phyloP scores from a whole-genome alignment of 2,113 vertebrate species.

The Odocoileus hemionus region DNA sequence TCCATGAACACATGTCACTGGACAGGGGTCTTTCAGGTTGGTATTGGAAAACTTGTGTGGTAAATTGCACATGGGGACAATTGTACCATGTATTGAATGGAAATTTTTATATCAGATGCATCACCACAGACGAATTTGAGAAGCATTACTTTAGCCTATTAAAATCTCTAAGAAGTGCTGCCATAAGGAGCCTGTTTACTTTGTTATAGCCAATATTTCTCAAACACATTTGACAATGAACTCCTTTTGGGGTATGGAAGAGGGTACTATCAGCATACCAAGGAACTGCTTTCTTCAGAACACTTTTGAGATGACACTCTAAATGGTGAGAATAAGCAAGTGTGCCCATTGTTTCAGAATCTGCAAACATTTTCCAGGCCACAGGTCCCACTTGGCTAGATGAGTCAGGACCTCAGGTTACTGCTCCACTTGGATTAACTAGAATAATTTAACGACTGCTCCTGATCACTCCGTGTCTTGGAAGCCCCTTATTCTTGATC shows the following conservation, averaged over 20 bases:
- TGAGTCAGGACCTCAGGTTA: background rate
- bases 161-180: background rate
- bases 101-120: background rate
- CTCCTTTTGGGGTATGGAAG: background rate
- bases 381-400: background rate
- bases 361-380: background rate
- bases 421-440: background rate
- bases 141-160: background rate
- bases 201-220: background rate
- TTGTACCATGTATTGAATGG: background rate
- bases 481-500: background rate
- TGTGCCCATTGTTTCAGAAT: background rate
- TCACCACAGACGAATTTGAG: background rate
- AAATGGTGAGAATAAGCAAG: background rate
- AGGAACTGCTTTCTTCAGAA: background rate
- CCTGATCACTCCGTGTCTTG: background rate
- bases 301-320: background rate
- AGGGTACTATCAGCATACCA: background rate
- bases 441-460: conserved; percentile 11
- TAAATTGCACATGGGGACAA: background rate
- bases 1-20: background rate
- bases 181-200: background rate
- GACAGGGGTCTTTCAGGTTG: background rate
- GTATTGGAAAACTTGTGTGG: background rate
- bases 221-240: background rate